Evolutionary conservation across 2,888 invertebrate species (phyloP), one percentile per base, ranked within the genome.

Genomic region (Idaea biselata): DNA sequence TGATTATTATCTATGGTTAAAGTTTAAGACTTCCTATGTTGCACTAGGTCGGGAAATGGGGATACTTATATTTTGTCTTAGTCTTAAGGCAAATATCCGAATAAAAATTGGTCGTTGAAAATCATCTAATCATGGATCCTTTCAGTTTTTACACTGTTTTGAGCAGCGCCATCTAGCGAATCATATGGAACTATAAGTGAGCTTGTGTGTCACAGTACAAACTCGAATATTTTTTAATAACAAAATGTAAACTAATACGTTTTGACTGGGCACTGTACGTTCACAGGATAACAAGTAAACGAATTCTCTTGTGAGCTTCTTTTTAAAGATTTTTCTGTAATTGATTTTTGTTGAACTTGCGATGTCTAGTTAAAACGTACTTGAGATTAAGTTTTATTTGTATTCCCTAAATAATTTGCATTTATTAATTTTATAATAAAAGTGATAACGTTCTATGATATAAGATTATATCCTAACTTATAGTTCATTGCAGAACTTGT

Each of bases 351-450:
- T 8, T 44, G 8, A 0, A 14, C 14, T 7, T 11, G 44, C 8
- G 44, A 44, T 44, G 44, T 44, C 2, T 44, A 8, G 44, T 44
- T 44, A 44, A 65, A 65, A 61, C 60, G 66, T 73, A 79, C n/a
- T n/a, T 82, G 78, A 83, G 83, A 80, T 86, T 86, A 84, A 80
- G 16, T 59, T 67, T 62, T 71, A 74, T 79, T 75, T 72, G 63
- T 66, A 64, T 59, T 65, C 60, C 60, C 58, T 67, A 68, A 74
- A 71, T 77, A 76, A 74, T 77, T 79, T 82, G 88, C 88, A 89
- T 89, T 89, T 88, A 88, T 86, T 88, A 84, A 81, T 82, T 71
- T 68, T 68, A 69, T 73, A 73, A 66, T 72, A 71, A 70, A 64
- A 66, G 66, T 68, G 73, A 69, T 71, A 65, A 70, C 72, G 73